Evolutionary conservation across 2,113 vertebrate species (phyloP).

Genomic region (Dolichallabes microphthalmus): DNA sequence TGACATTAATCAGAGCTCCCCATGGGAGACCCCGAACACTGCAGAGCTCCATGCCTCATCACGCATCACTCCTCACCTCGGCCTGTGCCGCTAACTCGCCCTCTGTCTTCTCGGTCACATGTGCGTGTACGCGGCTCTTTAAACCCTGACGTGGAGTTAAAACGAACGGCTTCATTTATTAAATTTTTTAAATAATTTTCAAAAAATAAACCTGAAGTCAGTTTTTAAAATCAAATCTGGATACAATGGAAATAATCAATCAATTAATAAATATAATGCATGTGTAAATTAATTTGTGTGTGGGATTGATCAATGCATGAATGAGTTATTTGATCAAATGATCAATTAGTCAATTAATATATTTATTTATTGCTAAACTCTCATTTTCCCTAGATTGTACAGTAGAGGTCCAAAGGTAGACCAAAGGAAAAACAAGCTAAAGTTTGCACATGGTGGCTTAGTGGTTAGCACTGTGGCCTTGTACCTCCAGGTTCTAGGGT

Average conservation of each 20-base stretch:
- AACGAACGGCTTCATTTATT: not conserved
- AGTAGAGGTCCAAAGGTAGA: too few relatives aligned
- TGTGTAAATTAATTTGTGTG: too few relatives aligned
- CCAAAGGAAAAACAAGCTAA: too few relatives aligned
- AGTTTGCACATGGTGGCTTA: too few relatives aligned
- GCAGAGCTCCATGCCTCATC: not conserved
- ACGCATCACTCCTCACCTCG: slow-evolving; percentile 8
- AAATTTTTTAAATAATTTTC: not conserved
- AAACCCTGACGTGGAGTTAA: not conserved
- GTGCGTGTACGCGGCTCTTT: not conserved
- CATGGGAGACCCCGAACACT: slow-evolving; percentile 32
- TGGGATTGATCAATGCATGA: too few relatives aligned
- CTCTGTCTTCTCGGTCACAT: not conserved
- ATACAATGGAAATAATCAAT: not conserved
- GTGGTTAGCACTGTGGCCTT: too few relatives aligned
- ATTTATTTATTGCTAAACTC: too few relatives aligned
- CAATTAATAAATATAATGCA: too few relatives aligned
- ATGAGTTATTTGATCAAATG: too few relatives aligned
- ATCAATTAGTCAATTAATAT: too few relatives aligned
- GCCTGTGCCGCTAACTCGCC: not conserved
- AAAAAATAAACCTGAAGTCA: not conserved
- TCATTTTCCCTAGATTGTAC: too few relatives aligned
- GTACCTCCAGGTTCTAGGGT: too few relatives aligned
- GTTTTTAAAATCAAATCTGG: not conserved
- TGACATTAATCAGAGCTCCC: slow-evolving; percentile 51